phyloP scores from a whole-genome alignment of 1,140 invertebrate species.

The Thaumetopoea pityocampa region DNA sequence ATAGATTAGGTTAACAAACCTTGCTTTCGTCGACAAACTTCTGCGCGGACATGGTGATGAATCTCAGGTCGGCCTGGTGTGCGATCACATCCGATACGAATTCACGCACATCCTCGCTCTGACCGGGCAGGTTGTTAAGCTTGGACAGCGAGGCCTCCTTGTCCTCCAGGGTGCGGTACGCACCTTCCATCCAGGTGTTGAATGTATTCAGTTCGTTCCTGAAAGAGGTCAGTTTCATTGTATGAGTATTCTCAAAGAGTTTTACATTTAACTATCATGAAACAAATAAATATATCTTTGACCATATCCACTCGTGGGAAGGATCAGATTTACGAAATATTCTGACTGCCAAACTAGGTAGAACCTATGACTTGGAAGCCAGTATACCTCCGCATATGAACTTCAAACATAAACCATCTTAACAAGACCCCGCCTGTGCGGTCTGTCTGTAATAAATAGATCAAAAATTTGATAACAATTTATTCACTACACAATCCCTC shows the following conservation, averaged over 20 bases:
- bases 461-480: too few species aligned
- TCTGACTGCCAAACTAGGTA: too few species aligned
- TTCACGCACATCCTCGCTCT: conserved; percentile 86
- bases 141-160: conserved; percentile 91
- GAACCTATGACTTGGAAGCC: too few species aligned
- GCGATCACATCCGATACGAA: conserved; percentile 96
- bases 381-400: too few species aligned
- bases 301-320: too few species aligned
- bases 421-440: too few species aligned
- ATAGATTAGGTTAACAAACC: conserved; percentile 51
- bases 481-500: too few species aligned
- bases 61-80: conserved; percentile 94
- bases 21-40: conserved; percentile 96
- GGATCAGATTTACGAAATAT: too few species aligned
- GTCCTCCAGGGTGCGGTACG: conserved; percentile 87
- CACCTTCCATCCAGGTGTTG: conserved; percentile 89
- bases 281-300: too few species aligned
- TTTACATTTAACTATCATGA: background rate
- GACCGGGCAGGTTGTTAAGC: conserved; percentile 82
- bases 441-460: too few species aligned
- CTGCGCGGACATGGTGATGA: conserved; percentile 95
- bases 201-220: conserved; percentile 88
- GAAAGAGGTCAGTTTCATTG: background rate
- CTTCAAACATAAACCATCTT: too few species aligned
- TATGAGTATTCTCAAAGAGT: background rate